Percentiles rank a stretch among this genome's conserved stretches.
Evolutionary conservation across 2,888 invertebrate species (phyloP).

Genomic region (Amblyteles armatorius): DNA sequence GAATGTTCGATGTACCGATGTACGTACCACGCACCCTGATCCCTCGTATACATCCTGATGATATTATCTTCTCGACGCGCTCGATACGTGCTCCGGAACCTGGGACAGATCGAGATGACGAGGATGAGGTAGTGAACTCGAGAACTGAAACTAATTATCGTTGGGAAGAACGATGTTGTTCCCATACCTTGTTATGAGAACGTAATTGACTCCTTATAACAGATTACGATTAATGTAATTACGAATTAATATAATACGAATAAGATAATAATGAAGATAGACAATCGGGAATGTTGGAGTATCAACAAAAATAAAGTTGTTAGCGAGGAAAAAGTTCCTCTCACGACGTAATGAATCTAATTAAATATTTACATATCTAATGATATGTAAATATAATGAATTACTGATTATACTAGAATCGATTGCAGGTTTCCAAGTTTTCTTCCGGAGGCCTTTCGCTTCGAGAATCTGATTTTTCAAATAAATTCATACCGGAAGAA

Average conservation of each 20-base stretch:
- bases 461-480: no score
- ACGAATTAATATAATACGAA: not conserved
- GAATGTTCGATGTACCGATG: constrained; percentile 43
- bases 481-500: no score
- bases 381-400: not conserved
- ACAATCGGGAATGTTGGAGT: not conserved
- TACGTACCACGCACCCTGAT: constrained; percentile 3
- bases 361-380: not conserved
- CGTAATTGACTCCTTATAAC: not conserved
- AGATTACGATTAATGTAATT: not conserved
- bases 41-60: constrained; percentile 29
- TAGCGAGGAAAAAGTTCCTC: not conserved
- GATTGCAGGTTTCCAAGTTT: no score
- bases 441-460: no score
- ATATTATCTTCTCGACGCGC: constrained; percentile 29
- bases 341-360: not conserved
- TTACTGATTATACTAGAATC: no score
- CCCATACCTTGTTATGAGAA: not conserved
- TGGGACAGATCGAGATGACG: not conserved
- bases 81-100: constrained; percentile 2
- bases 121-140: not conserved
- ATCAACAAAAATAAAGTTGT: not conserved
- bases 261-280: no score
- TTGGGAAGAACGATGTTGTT: not conserved
- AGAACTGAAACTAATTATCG: constrained; percentile 34